A percentile compares a stretch with the other conserved stretches of the same genome.
Evolutionary conservation across 2,888 invertebrate species (phyloP).

Genomic region (Erebia ligea): DNA sequence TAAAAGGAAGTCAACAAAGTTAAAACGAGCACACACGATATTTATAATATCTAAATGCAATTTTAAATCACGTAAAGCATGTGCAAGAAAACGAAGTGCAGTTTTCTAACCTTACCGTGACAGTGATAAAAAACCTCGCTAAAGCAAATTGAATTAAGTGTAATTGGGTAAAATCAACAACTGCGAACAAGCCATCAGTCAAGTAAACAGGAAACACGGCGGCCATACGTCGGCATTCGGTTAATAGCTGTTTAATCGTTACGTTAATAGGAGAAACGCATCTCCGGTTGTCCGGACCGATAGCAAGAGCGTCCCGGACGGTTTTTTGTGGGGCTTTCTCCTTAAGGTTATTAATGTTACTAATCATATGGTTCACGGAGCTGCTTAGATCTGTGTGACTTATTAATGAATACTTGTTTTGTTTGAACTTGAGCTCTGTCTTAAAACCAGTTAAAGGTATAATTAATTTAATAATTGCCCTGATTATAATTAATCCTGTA

Average conservation of each 20-base stretch:
- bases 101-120: constrained; percentile 19
- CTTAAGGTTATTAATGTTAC: constrained; percentile 41
- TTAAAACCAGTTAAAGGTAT: too few relatives aligned
- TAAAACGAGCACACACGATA: background rate
- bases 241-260: constrained; percentile 70
- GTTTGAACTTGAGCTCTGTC: background rate
- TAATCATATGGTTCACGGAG: constrained; percentile 35
- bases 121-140: constrained; percentile 26
- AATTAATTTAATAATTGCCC: too few relatives aligned
- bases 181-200: constrained; percentile 36
- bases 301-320: constrained; percentile 45
- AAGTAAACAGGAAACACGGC: constrained; percentile 64
- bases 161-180: constrained; percentile 39
- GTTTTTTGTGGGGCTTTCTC: constrained; percentile 51
- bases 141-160: constrained; percentile 36
- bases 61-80: constrained; percentile 5
- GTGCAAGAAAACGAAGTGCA: constrained; percentile 1
- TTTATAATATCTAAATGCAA: background rate
- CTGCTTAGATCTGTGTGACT: constrained; percentile 10
- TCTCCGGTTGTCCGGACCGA: constrained; percentile 48
- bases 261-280: constrained; percentile 75
- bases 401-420: constrained; percentile 6
- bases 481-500: too few relatives aligned
- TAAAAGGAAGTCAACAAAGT: background rate
- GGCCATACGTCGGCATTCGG: constrained; percentile 59